phyloP scores from a whole-genome alignment of 2,797 vertebrate species.

The Poliocrania exsul region DNA sequence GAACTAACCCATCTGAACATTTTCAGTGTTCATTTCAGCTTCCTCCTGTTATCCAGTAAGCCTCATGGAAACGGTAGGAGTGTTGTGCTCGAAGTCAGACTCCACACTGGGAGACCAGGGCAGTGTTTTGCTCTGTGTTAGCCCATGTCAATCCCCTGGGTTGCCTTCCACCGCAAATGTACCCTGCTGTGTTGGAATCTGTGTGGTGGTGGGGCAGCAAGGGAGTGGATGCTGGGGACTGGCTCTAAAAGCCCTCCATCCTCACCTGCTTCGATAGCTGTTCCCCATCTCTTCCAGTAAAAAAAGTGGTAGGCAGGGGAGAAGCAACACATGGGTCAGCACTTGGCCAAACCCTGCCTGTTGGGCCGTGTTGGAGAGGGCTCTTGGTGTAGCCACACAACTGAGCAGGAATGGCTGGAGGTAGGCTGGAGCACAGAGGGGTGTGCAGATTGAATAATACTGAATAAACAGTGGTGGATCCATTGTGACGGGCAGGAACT shows the following conservation, averaged over 20 bases:
- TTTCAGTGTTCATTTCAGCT: not conserved
- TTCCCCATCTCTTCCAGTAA: not conserved
- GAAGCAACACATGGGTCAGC: not conserved
- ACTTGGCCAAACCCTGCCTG: not conserved
- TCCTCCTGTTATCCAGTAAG: not conserved
- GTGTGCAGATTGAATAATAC: not conserved
- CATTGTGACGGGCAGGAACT: not conserved
- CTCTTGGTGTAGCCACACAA: accelerated
- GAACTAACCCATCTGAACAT: not conserved
- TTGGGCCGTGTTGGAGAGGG: not conserved
- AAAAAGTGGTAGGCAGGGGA: not conserved
- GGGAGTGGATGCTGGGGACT: not conserved
- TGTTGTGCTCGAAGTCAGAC: not conserved
- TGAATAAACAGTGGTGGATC: not conserved
- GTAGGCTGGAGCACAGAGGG: not conserved
- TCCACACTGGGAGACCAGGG: accelerated
- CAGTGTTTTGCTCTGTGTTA: not conserved
- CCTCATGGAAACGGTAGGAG: not conserved
- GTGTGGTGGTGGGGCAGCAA: accelerated
- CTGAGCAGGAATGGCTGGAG: not conserved
- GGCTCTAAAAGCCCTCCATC: not conserved
- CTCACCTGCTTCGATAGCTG: not conserved
- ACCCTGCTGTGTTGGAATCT: accelerated
- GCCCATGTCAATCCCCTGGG: not conserved
- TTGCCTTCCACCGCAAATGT: not conserved